Evolutionary conservation across 2,113 vertebrate species (phyloP).

Genomic region (Notechis scutatus): DNA sequence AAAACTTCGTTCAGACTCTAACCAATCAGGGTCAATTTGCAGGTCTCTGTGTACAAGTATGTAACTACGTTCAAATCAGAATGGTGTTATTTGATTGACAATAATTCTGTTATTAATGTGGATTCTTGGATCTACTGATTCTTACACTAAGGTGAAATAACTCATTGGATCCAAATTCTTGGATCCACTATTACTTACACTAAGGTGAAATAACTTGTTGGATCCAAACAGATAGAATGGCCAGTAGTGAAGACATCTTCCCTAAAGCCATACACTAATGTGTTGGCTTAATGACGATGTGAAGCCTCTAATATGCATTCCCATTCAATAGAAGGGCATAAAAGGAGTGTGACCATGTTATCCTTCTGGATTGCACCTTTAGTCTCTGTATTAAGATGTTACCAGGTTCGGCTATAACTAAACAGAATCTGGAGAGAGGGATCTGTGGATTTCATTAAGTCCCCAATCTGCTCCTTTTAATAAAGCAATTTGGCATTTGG

Average conservation of each 20-base stretch:
- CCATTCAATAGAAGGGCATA: not conserved
- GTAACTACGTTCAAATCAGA: not conserved
- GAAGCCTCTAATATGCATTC: not conserved
- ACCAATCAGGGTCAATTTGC: not conserved
- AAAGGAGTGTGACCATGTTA: not conserved
- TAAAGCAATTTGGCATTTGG: not conserved
- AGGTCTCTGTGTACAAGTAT: not conserved
- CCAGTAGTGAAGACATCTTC: not conserved
- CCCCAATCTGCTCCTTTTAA: not conserved
- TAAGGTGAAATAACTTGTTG: not conserved
- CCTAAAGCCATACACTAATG: not conserved
- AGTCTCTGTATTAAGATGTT: not conserved
- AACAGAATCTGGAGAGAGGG: not conserved
- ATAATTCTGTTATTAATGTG: not conserved
- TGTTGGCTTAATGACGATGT: not conserved
- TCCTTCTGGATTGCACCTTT: not conserved
- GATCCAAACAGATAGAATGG: not conserved
- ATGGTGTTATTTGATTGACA: not conserved
- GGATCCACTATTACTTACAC: not conserved
- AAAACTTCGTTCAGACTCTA: not conserved
- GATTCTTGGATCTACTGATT: not conserved
- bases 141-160: not conserved
- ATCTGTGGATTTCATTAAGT: not conserved
- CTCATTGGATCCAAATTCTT: not conserved
- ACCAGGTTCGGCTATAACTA: not conserved